Evolutionary conservation across 2,797 vertebrate genomes (phyloP).

Genomic region (Onychomys arenicola): DNA sequence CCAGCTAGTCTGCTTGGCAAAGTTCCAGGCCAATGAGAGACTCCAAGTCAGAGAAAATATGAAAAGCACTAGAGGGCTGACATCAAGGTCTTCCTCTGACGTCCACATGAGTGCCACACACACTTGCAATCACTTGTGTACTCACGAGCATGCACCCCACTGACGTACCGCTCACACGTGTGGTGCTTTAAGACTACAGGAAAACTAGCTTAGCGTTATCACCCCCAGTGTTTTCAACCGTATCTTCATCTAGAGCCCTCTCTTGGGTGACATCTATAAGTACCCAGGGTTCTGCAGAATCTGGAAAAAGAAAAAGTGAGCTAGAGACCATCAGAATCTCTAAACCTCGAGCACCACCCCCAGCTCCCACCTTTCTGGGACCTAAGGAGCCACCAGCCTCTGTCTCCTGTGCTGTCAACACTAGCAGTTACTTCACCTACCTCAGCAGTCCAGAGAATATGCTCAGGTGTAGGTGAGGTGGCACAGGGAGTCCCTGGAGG

Average conservation of each 20-base stretch:
- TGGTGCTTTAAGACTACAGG: neutral
- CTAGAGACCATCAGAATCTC: neutral
- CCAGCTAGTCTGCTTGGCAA: neutral
- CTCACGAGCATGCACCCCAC: neutral
- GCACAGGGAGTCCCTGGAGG: neutral
- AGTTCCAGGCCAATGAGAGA: neutral
- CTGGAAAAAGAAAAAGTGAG: neutral
- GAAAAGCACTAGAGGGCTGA: neutral
- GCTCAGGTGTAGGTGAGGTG: neutral
- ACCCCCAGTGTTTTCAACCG: neutral
- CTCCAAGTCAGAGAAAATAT: neutral
- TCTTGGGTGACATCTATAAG: rapidly evolving
- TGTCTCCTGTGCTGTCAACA: rapidly evolving
- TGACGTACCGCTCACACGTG: neutral
- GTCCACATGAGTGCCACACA: neutral
- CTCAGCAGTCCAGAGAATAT: rapidly evolving
- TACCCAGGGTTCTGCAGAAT: rapidly evolving
- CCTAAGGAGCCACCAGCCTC: neutral
- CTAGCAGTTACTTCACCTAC: neutral
- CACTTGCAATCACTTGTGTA: neutral
- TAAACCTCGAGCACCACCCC: too few species aligned
- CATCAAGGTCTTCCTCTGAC: neutral
- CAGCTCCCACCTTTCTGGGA: neutral
- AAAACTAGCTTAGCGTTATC: neutral
- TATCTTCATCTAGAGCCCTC: neutral